Evolutionary conservation across 2,113 vertebrate genomes (phyloP).

Genomic region (Tringa solitaria): DNA sequence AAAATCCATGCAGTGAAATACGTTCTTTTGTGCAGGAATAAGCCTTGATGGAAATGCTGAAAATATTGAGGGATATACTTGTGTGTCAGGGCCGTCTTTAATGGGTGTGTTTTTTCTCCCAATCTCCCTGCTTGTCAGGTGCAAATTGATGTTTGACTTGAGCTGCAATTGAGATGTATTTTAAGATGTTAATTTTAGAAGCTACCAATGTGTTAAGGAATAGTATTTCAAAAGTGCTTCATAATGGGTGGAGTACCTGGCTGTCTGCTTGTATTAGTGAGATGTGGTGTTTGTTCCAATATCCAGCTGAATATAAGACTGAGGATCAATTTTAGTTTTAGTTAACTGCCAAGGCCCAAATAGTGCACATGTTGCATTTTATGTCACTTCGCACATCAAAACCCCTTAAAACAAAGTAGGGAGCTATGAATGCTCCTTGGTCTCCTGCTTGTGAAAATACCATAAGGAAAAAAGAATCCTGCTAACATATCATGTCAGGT

Average conservation of each 20-base stretch:
- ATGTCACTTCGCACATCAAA: neutral
- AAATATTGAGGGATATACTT: neutral
- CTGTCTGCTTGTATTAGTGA: neutral
- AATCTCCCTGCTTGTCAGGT: neutral
- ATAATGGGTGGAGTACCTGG: neutral
- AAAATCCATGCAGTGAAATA: neutral
- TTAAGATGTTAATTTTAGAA: neutral
- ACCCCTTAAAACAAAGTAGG: neutral
- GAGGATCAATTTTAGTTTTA: neutral
- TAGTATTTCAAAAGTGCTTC: neutral
- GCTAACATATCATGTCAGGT: neutral
- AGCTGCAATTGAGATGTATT: too few species aligned
- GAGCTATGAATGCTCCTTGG: fast-evolving
- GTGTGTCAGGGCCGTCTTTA: neutral
- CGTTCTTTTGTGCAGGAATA: neutral
- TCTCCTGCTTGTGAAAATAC: neutral
- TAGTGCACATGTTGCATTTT: neutral
- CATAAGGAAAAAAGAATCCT: neutral
- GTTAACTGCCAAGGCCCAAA: neutral
- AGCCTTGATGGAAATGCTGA: neutral
- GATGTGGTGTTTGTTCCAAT: neutral
- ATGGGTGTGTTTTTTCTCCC: neutral
- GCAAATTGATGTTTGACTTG: neutral
- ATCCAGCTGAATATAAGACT: neutral
- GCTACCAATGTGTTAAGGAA: neutral